Percentiles rank a stretch among this genome's conserved stretches.
phyloP scores from a whole-genome alignment of 2,888 invertebrate species.

The Drosophila fulvimacula region DNA sequence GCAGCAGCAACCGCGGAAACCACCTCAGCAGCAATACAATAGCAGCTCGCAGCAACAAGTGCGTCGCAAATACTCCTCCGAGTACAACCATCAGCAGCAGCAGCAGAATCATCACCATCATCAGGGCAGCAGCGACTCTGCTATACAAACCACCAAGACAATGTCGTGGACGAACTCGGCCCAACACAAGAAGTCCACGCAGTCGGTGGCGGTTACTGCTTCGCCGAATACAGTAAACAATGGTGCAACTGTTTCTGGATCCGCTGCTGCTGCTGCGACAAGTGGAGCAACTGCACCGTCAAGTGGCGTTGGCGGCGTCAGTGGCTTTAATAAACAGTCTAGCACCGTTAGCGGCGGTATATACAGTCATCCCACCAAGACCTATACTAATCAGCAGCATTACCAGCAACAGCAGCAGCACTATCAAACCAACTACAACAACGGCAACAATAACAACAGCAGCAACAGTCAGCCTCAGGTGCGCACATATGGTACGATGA shows the following conservation, averaged over 20 bases:
- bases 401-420: slow-evolving; percentile 82
- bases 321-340: slow-evolving; percentile 33
- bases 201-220: slow-evolving; percentile 84
- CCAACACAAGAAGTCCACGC: slow-evolving; percentile 85
- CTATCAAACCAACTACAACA: slow-evolving; percentile 55
- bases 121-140: slow-evolving; percentile 68
- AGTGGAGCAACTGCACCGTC: slow-evolving; percentile 18
- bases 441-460: slow-evolving; percentile 14
- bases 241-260: slow-evolving; percentile 25
- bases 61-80: slow-evolving; percentile 75
- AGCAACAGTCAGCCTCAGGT: slow-evolving; percentile 73
- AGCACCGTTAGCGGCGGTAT: slow-evolving; percentile 25
- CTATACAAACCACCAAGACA: slow-evolving; percentile 79
- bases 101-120: slow-evolving; percentile 53
- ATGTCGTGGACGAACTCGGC: slow-evolving; percentile 85
- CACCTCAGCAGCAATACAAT: slow-evolving; percentile 66
- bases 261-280: slow-evolving; percentile 9
- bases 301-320: slow-evolving; percentile 7
- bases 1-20: slow-evolving; percentile 54
- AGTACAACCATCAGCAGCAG: slow-evolving; percentile 65
- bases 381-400: slow-evolving; percentile 78
- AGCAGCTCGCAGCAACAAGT: slow-evolving; percentile 64
- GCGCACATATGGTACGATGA: slow-evolving; percentile 82
- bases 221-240: slow-evolving; percentile 82
- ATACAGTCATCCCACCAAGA: slow-evolving; percentile 74